Base-by-base conservation (phyloP, 2,888 invertebrate species). In the Ceriagrion tenellum region DNA sequence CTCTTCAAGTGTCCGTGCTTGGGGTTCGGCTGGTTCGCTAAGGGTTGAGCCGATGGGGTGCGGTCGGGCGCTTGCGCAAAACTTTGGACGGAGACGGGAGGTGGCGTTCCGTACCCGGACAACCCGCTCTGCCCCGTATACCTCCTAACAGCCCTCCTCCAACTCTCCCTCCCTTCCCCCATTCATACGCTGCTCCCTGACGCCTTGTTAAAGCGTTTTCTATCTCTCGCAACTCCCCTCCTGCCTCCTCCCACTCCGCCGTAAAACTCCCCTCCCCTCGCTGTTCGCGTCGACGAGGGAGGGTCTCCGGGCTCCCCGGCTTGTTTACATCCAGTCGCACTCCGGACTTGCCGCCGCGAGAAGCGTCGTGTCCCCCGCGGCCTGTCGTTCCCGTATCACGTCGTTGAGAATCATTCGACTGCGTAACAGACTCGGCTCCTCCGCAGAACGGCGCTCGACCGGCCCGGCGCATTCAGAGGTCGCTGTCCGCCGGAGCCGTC, bases 241-340 rank as follows among this genome's bases (percentile, higher is more conserved):
- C 69, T 26, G 26, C 69, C 12, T 1, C n/a, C 74, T 16, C 35
- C 35, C 13, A 0, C 74, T 30, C 30, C 18, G 0, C 30, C n/a
- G 6, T 12, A 30, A 30, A 13, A 69, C 35, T 26, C 69, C 26
- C 26, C 69, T 35, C 26, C 81, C 13, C 81, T 26, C 69, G 26
- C 26, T 26, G 2, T 20, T n/a, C 26, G 26, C 23, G 69, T 69
- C 69, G 69, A 69, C 69, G 69, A 69, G 26, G 69, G 69, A 26
- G 69, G 26, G 69, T 8, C 69, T 69, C 26, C 3, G 69, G 69
- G 18, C 10, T 59, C 59, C 69, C 69, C 16, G 59, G 69, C 69
- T 30, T 81, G 81, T 81, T 81, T 81, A 81, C 81, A 30, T 26
- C 35, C 81, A 81, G 81, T 81, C 81, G 35, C 35, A 81, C 81